These are phyloP conservation scores for Cataglyphis albicans DNA, from an alignment of 2,888 invertebrate genomes.

Conservation along the genomic window DNA sequence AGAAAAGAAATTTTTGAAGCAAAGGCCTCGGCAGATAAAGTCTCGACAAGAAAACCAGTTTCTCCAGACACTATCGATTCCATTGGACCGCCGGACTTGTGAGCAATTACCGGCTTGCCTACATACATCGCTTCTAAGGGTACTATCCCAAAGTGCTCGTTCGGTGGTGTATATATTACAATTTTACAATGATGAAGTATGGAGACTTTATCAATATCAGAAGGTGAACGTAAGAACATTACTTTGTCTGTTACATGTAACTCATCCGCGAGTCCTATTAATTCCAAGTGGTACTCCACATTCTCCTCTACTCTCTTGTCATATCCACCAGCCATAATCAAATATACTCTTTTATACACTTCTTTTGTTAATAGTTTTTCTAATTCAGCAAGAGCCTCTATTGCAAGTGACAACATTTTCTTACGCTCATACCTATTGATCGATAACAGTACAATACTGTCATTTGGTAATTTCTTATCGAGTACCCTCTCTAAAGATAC, in stretches of 20 bases:
- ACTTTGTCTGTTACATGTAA: conserved; percentile 91
- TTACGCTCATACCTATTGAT: conserved; percentile 99
- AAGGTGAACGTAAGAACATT: conserved; percentile 94
- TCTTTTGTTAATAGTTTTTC: conserved; percentile 87
- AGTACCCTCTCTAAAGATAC: conserved; percentile 86
- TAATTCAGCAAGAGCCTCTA: conserved; percentile 92
- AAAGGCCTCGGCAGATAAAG: conserved; percentile 90
- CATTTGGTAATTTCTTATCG: conserved; percentile 85
- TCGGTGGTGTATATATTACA: conserved; percentile 97
- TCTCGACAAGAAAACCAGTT: conserved; percentile 93
- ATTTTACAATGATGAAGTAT: conserved; percentile 92
- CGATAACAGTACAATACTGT: conserved; percentile 92
- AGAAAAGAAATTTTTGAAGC: conserved; percentile 92
- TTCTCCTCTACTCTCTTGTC: conserved; percentile 96
- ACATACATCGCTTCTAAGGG: conserved; percentile 99
- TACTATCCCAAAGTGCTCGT: conserved; percentile 99
- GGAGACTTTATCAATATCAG: conserved; percentile 93
- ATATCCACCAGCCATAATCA: conserved; percentile 98
- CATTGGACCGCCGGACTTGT: conserved; percentile 97
- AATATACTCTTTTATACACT: conserved; percentile 90
- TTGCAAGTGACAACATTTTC: conserved; percentile 95
- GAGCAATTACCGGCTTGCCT: conserved; percentile 96
- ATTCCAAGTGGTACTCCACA: conserved; percentile 93
- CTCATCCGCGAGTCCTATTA: conserved; percentile 89
- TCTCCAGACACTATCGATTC: conserved; percentile 94